Base-by-base conservation (phyloP, 2,888 invertebrate species). In the Macaria liturata region DNA sequence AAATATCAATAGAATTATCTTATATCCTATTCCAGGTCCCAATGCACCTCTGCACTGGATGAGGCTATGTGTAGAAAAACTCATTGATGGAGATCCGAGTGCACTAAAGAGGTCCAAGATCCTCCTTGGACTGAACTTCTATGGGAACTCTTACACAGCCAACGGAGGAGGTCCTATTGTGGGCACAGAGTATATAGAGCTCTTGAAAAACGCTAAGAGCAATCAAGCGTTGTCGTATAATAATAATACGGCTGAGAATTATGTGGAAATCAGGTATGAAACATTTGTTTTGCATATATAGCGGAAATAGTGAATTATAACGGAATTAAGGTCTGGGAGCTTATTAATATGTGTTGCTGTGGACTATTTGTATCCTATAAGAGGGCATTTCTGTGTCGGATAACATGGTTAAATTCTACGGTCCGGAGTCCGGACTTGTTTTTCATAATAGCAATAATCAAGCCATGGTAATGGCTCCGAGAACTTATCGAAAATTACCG, bases 31-130 rank as follows among this genome's bases (percentile, higher is more conserved):
- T 84, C 37, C 86, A 93, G 97, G 98, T 45, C 97, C 98, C 0
- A 98, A 98, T 88, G 96, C 98, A 58, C 98, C 98, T 0, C 70
- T 97, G 0, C 90, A 94, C 64, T 98, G 98, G 98, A 93, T 97
- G 56, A 93, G 93, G 66, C 89, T 94, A 49, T 97, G 97, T 74
- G 91, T 98, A 4, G 94, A 95, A 74, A 92, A 93, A 55, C 89
- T 98, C 55, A 94, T 95, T 9, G 95, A 96, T 4, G 87, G 92
- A 57, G 89, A 92, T 48, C 88, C 91, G 0, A 90, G 92, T 45
- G 81, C 91, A 48, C 85, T 91, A 3, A 95, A 94, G 72, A 91
- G 97, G 46, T 85, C 92, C 4, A 97, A 98, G 87, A 96, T 98
- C 61, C 91, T 98, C 9, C 88, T 98, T 66, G 98, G 98, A 0